Percentiles rank a stretch among this genome's conserved stretches.
Conservation (phyloP, 2,888 invertebrate species). For the Eupeodes latifasciatus region DNA sequence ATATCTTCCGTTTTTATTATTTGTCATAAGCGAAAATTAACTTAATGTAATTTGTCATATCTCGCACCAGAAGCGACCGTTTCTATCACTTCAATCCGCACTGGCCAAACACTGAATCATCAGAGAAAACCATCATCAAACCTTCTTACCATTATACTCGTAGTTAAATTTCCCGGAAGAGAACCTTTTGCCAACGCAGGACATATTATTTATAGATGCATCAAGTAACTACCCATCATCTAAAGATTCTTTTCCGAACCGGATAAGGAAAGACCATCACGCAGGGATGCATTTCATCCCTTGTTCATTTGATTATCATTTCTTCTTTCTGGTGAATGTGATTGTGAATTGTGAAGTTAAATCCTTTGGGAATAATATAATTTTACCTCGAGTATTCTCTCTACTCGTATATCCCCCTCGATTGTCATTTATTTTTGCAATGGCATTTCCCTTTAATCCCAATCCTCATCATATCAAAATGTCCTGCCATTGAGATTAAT, state of each 20-base stretch:
- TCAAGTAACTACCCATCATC: neutral
- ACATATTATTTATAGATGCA: slow-evolving; percentile 23
- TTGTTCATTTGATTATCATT: slow-evolving; percentile 70
- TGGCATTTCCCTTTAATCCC: slow-evolving; percentile 6
- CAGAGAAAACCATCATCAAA: neutral
- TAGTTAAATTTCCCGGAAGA: slow-evolving; percentile 70
- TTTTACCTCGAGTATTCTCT: too few species aligned
- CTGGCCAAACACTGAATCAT: neutral
- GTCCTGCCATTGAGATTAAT: slow-evolving; percentile 53
- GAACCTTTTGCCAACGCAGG: slow-evolving; percentile 21
- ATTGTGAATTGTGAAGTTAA: slow-evolving; percentile 45
- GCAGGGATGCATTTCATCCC: slow-evolving; percentile 72
- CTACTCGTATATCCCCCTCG: slow-evolving; percentile 5
- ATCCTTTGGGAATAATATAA: slow-evolving; percentile 46
- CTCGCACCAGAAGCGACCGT: slow-evolving; percentile 35
- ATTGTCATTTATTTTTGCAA: slow-evolving; percentile 57
- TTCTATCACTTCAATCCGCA: slow-evolving; percentile 19
- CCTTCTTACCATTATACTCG: neutral
- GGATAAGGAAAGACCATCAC: slow-evolving; percentile 36
- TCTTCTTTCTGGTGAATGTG: neutral
- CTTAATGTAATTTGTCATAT: slow-evolving; percentile 75
- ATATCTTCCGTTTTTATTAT: slow-evolving; percentile 62
- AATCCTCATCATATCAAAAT: slow-evolving; percentile 48
- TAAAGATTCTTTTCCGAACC: slow-evolving; percentile 24
- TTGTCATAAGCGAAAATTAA: slow-evolving; percentile 75